These are phyloP conservation scores for Ylistrum balloti DNA, from an alignment of 1,140 invertebrate species.

Conservation along the genomic window DNA sequence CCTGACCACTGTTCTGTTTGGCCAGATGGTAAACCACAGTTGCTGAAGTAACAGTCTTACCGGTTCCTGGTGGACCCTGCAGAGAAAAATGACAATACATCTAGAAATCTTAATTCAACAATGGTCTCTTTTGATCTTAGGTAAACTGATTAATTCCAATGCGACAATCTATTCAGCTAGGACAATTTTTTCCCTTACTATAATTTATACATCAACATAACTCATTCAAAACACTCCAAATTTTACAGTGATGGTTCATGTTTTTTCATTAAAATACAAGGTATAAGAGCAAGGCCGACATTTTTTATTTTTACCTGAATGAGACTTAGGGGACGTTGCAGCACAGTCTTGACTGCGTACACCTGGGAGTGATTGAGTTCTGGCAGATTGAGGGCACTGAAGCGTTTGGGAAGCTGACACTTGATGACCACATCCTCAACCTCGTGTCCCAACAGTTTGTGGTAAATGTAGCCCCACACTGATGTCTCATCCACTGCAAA, in stretches of 20 bases:
- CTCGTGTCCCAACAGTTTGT: constrained; percentile 97
- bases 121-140: background rate
- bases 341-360: constrained; percentile 99
- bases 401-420: constrained; percentile 96
- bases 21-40: constrained; percentile 99
- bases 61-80: constrained; percentile 92
- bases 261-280: no score
- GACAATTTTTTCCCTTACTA: no score
- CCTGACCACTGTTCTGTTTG: constrained; percentile 94
- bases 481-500: constrained; percentile 98
- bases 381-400: constrained; percentile 97
- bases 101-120: background rate
- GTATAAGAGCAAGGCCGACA: background rate
- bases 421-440: constrained; percentile 94
- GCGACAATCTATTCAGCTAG: no score
- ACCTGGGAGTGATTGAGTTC: constrained; percentile 98
- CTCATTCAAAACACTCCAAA: no score
- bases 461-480: constrained; percentile 99
- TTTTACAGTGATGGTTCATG: no score
- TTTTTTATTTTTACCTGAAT: constrained; percentile 89
- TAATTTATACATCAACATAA: no score
- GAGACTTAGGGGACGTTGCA: constrained; percentile 97
- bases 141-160: no score
- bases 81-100: constrained; percentile 45
- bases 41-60: constrained; percentile 99